phyloP scores from a whole-genome alignment of 2,888 invertebrate species.

The Thumatha senex region DNA sequence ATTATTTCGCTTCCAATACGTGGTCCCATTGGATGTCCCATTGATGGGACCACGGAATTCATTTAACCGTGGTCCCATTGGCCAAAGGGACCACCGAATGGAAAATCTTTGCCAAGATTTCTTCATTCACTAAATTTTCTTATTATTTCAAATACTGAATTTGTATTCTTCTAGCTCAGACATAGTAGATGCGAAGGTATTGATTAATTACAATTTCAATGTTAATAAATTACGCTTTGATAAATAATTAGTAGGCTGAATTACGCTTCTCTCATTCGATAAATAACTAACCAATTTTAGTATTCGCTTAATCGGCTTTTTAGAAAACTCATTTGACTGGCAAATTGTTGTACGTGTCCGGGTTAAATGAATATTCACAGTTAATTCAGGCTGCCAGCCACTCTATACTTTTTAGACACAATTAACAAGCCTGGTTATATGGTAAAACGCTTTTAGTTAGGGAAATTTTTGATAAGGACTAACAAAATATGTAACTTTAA shows the following conservation, averaged over 20 bases:
- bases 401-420: slow-evolving; percentile 39
- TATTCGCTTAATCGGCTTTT: slow-evolving; percentile 81
- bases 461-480: background rate
- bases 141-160: no score
- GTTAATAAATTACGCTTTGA: slow-evolving; percentile 33
- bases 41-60: no score
- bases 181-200: no score
- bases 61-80: no score
- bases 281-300: slow-evolving; percentile 79
- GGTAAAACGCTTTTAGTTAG: slow-evolving; percentile 6
- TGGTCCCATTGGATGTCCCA: no score
- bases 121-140: no score
- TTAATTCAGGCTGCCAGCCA: slow-evolving; percentile 39
- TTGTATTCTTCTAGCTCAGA: no score
- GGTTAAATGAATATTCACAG: slow-evolving; percentile 57
- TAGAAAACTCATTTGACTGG: slow-evolving; percentile 81
- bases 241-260: slow-evolving; percentile 23
- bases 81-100: no score
- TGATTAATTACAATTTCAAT: background rate
- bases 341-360: slow-evolving; percentile 70
- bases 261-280: slow-evolving; percentile 52
- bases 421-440: slow-evolving; percentile 20
- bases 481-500: background rate
- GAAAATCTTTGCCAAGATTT: no score
- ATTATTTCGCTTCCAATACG: no score